These are phyloP conservation scores for Anodontia alba DNA, from an alignment of 2,888 invertebrate genomes.

Conservation along the genomic window DNA sequence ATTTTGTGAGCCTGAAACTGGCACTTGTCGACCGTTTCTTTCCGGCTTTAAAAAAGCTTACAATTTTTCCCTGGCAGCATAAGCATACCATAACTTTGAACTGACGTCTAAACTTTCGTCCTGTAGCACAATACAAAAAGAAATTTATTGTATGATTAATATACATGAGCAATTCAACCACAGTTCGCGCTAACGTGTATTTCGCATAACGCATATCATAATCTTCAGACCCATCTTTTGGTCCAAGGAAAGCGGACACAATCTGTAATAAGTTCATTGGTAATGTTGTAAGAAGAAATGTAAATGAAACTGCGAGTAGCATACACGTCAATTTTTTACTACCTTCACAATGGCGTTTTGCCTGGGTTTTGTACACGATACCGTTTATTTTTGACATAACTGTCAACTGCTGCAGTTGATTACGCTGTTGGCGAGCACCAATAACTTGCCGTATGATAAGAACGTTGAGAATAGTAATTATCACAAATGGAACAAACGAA, in stretches of 20 bases:
- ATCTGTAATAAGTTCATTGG: conserved; percentile 80
- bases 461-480: conserved; percentile 79
- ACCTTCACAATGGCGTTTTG: conserved; percentile 61
- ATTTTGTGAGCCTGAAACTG: conserved; percentile 41
- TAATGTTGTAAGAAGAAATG: conserved; percentile 81
- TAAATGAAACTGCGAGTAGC: conserved; percentile 82
- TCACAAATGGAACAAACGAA: conserved; percentile 81
- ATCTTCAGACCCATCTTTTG: conserved; percentile 46
- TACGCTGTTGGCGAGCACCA: conserved; percentile 61
- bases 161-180: conserved; percentile 81
- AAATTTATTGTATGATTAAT: conserved; percentile 82
- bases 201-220: conserved; percentile 57
- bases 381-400: conserved; percentile 31
- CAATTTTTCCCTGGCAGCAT: conserved; percentile 40
- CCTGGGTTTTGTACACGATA: conserved; percentile 22
- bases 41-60: conserved; percentile 18
- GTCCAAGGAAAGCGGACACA: conserved; percentile 57
- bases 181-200: conserved; percentile 72
- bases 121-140: conserved; percentile 77
- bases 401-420: conserved; percentile 50
- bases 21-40: conserved; percentile 6
- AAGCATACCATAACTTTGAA: conserved; percentile 59
- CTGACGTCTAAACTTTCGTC: conserved; percentile 73
- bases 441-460: conserved; percentile 82
- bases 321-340: conserved; percentile 79